A percentile compares a stretch with the other conserved stretches of the same genome.
These are phyloP conservation scores for Apogon hyalosoma DNA, from an alignment of 2,797 vertebrate species.

Conservation along the genomic window DNA sequence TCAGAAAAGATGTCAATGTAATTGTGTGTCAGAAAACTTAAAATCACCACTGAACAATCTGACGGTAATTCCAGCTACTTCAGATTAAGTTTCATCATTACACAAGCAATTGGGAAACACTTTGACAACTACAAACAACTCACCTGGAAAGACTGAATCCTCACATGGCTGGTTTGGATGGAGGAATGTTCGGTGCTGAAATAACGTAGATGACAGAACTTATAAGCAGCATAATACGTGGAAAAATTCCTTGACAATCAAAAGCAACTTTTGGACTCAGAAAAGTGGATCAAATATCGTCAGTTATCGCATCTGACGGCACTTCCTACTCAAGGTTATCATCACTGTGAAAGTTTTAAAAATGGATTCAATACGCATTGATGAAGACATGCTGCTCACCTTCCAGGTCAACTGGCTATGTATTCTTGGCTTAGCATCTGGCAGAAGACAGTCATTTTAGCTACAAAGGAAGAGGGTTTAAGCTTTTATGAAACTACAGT, in stretches of 20 bases:
- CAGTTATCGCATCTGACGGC: constrained; percentile 30
- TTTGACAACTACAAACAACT: accelerated
- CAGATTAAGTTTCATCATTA: constrained; percentile 88
- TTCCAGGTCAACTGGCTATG: not conserved
- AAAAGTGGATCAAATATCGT: constrained; percentile 30
- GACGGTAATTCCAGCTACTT: constrained; percentile 90
- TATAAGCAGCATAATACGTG: too few species aligned
- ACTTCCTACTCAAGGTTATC: constrained; percentile 55
- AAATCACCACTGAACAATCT: constrained; percentile 76
- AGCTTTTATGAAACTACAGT: accelerated
- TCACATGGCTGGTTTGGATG: not conserved
- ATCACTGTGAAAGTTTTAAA: not conserved
- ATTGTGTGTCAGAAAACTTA: constrained; percentile 68
- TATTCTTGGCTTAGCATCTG: not conserved
- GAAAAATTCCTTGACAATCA: too few species aligned
- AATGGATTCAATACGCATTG: accelerated
- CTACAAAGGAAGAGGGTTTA: not conserved
- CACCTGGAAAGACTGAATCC: accelerated
- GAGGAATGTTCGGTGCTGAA: accelerated
- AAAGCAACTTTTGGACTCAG: not conserved
- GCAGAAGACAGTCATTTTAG: not conserved
- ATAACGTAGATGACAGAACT: too few species aligned
- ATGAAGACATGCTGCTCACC: not conserved
- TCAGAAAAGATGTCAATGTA: accelerated
- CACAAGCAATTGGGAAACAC: not conserved